Evolutionary conservation across 1,140 invertebrate species (phyloP), one percentile per base, ranked within the genome.

Genomic region (Trypoxylus dichotomus): DNA sequence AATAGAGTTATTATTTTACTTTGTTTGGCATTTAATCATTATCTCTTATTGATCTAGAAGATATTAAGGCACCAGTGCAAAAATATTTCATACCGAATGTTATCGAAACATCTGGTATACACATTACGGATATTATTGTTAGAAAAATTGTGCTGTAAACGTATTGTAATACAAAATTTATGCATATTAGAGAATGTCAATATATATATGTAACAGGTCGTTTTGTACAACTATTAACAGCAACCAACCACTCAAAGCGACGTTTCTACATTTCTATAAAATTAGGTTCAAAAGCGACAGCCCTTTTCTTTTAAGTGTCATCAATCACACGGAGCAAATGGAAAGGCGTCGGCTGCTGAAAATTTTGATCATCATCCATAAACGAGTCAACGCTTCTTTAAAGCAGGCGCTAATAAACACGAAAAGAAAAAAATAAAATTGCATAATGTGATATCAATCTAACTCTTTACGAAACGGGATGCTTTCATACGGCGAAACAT

Each of bases 381-480:
- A 68, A 68, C 60, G 60, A 68, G 60, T 68, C 60, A 68, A 68
- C 60, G 60, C 60, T 68, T 68, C 60, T 68, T 68, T 68, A 68
- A 27, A 68, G 60, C 7, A 11, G 10, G 60, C 24, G 60, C 15
- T 68, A 68, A 68, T 68, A 68, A 68, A 24, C 15, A 24, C 2
- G 60, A 24, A 68, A 68, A 68, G 19, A 68, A 68, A 6, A 24
- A 68, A 68, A 27, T 68, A 68, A 68, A 68, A 68, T 27, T 68
- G 24, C 27, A 68, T 68, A 68, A 68, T 24, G 60, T 13, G 60
- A 68, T 68, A 68, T 68, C 27, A 68, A 68, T 68, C 60, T 24
- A 58, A 58, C 15, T 58, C 47, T 58, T 21, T 58, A 13, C 15
- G 21, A 19, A 58, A 21, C 47, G 47, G 13, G 15, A 21, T 6